These are phyloP conservation scores for Eupleurogrammus muticus DNA, from an alignment of 2,797 vertebrate genomes.

Conservation along the genomic window DNA sequence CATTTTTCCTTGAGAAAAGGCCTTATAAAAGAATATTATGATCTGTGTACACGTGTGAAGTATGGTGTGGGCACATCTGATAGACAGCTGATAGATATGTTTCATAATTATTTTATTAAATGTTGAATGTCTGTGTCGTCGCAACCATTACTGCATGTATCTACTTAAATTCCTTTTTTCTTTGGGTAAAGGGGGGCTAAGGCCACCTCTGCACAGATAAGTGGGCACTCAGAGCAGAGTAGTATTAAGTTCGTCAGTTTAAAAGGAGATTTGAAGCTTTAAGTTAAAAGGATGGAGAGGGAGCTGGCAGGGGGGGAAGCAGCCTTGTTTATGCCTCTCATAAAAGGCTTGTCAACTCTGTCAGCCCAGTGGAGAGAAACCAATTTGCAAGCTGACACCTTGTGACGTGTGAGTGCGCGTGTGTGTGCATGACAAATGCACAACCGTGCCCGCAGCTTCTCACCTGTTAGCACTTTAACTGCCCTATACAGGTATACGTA, in stretches of 20 bases:
- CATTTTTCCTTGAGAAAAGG: too few species aligned
- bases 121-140: too few species aligned
- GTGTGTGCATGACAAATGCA: slow-evolving; percentile 47
- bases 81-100: too few species aligned
- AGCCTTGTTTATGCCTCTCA: slow-evolving; percentile 77
- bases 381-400: slow-evolving; percentile 79
- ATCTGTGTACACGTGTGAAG: too few species aligned
- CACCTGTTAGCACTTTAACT: slow-evolving; percentile 36
- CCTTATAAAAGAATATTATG: too few species aligned
- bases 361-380: slow-evolving; percentile 76
- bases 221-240: slow-evolving; percentile 34
- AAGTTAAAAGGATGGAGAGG: slow-evolving; percentile 55
- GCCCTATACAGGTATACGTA: not conserved
- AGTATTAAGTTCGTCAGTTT: slow-evolving; percentile 53
- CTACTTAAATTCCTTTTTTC: too few species aligned
- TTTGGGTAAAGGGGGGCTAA: too few species aligned
- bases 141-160: too few species aligned
- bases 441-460: slow-evolving; percentile 22
- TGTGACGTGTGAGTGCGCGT: slow-evolving; percentile 36
- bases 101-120: too few species aligned
- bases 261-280: slow-evolving; percentile 61
- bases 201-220: slow-evolving; percentile 25
- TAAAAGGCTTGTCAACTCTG: slow-evolving; percentile 79
- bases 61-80: too few species aligned
- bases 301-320: slow-evolving; percentile 36